These are phyloP conservation scores for Sebastes nivosus DNA, from an alignment of 2,797 vertebrate species.

Conservation along the genomic window DNA sequence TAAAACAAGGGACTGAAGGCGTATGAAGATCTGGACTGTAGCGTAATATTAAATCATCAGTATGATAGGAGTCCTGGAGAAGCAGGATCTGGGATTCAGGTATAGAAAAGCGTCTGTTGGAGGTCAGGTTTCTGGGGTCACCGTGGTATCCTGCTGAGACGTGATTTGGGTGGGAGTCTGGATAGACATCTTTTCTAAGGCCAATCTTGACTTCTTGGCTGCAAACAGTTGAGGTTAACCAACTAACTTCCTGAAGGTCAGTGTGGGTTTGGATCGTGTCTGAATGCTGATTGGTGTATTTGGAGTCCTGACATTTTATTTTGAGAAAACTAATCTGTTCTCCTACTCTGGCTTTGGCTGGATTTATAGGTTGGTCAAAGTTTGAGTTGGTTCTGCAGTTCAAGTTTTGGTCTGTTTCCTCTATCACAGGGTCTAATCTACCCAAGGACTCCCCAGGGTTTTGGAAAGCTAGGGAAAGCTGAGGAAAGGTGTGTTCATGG, in stretches of 20 bases:
- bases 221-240: slow-evolving; percentile 22
- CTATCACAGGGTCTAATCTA: slow-evolving; percentile 48
- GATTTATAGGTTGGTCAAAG: slow-evolving; percentile 4
- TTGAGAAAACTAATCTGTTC: slow-evolving; percentile 9
- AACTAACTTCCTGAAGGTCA: neutral
- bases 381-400: slow-evolving; percentile 2
- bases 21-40: neutral
- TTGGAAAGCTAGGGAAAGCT: slow-evolving; percentile 1
- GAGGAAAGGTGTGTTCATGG: slow-evolving; percentile 1
- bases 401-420: slow-evolving; percentile 41
- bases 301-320: slow-evolving; percentile 7
- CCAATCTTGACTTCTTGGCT: slow-evolving; percentile 37
- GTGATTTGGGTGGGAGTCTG: slow-evolving; percentile 17
- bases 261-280: neutral
- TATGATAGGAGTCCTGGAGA: slow-evolving; percentile 22
- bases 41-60: slow-evolving; percentile 1
- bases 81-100: slow-evolving; percentile 31
- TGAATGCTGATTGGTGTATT: neutral
- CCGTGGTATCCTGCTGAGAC: neutral
- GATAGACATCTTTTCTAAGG: slow-evolving; percentile 57
- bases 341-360: slow-evolving; percentile 4
- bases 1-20: neutral
- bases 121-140: neutral
- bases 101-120: slow-evolving; percentile 17
- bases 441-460: slow-evolving; percentile 13